Percentiles rank a stretch among this genome's conserved stretches.
These are phyloP conservation scores for Melanerpes formicivorus DNA, from an alignment of 2,113 vertebrate genomes.

Conservation along the genomic window DNA sequence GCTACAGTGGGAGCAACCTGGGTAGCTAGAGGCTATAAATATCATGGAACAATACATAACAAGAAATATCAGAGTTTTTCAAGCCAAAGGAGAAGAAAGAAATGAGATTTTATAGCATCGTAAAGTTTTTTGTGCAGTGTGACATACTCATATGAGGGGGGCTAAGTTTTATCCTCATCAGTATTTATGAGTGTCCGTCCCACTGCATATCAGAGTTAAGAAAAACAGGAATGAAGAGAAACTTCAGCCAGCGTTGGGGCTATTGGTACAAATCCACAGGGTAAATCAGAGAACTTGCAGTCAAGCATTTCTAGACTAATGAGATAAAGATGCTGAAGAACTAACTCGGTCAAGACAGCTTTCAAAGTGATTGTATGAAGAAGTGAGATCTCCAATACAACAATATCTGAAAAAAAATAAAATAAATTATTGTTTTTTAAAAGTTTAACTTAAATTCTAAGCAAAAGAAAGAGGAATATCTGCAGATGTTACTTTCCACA, in stretches of 20 bases:
- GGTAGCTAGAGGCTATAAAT: slow-evolving; percentile 22
- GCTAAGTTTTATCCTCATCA: not conserved
- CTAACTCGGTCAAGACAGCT: not conserved
- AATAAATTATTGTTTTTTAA: too few species aligned
- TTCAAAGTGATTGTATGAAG: not conserved
- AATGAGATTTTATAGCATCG: not conserved
- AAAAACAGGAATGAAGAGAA: not conserved
- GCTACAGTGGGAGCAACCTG: not conserved
- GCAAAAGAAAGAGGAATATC: not conserved
- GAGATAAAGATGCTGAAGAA: not conserved
- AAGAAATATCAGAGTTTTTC: not conserved
- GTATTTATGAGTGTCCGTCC: not conserved
- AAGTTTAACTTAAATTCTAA: not conserved
- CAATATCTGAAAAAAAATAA: not conserved
- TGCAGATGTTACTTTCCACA: not conserved
- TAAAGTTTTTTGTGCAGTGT: not conserved
- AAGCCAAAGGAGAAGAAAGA: not conserved
- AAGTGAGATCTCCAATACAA: not conserved
- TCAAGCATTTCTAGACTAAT: not conserved
- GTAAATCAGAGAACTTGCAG: not conserved
- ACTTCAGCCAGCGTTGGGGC: not conserved
- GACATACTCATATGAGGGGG: not conserved
- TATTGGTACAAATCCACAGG: not conserved
- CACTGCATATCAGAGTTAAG: not conserved
- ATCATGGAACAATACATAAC: not conserved